phyloP scores from a whole-genome alignment of 2,888 invertebrate genomes.

The Saturnia pavonia region DNA sequence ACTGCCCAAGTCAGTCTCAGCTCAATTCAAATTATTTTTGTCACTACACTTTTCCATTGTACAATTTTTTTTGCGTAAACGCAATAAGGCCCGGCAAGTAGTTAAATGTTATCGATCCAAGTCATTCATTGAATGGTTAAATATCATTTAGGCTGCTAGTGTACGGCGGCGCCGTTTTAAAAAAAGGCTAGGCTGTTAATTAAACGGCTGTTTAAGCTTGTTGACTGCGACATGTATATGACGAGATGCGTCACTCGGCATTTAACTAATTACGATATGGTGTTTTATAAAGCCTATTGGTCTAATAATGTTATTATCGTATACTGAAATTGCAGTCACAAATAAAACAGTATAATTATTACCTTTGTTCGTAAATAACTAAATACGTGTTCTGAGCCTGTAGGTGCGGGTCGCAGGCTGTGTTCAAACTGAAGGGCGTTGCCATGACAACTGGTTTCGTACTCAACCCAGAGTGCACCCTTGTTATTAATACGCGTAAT shows the following conservation, averaged over 20 bases:
- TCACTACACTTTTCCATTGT: too few relatives aligned
- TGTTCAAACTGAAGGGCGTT: conserved; percentile 69
- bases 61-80: too few relatives aligned
- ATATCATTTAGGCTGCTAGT: too few relatives aligned
- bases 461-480: conserved; percentile 72
- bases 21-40: too few relatives aligned
- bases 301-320: conserved; percentile 7
- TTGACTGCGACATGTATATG: not conserved
- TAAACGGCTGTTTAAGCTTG: too few relatives aligned
- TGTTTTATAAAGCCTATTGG: not conserved
- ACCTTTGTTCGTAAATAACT: conserved; percentile 74
- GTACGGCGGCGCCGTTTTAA: too few relatives aligned
- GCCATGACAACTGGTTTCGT: conserved; percentile 67
- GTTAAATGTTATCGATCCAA: too few relatives aligned
- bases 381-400: conserved; percentile 63
- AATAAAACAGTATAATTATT: conserved; percentile 76
- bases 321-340: conserved; percentile 27
- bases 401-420: conserved; percentile 67
- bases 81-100: too few relatives aligned
- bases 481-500: conserved; percentile 81
- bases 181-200: too few relatives aligned
- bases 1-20: too few relatives aligned
- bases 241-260: not conserved
- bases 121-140: too few relatives aligned
- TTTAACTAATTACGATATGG: not conserved